These are phyloP conservation scores for Drosophila basisetae DNA, from an alignment of 2,888 invertebrate species.

Conservation along the genomic window DNA sequence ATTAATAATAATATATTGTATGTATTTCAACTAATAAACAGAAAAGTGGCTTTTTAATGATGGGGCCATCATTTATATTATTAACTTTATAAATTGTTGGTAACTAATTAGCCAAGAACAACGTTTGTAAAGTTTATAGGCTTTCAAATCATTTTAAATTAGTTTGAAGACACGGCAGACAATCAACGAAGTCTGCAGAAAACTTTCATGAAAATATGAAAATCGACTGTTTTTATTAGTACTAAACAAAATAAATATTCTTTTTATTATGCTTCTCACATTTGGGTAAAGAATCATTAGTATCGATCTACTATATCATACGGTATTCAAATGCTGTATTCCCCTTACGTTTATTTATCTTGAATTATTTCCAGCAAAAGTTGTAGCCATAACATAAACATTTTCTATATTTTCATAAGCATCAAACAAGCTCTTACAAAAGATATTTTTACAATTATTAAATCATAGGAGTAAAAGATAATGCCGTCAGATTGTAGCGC, in stretches of 20 bases:
- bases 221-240: background rate
- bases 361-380: background rate
- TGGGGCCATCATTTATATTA: background rate
- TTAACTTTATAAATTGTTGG: background rate
- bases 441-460: background rate
- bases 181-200: background rate
- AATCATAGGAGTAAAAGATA: background rate
- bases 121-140: background rate
- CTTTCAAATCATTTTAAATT: background rate
- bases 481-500: conserved; percentile 15
- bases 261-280: background rate
- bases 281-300: background rate
- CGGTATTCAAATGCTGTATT: background rate
- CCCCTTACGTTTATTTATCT: background rate
- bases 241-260: background rate
- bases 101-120: background rate
- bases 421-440: background rate
- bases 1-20: no score
- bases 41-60: background rate
- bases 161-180: background rate
- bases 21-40: background rate
- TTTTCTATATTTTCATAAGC: background rate
- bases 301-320: no score
- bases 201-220: no score
- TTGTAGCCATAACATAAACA: background rate